These are phyloP conservation scores for Lasioglossum figueresi DNA, from an alignment of 2,888 invertebrate genomes.

Conservation along the genomic window DNA sequence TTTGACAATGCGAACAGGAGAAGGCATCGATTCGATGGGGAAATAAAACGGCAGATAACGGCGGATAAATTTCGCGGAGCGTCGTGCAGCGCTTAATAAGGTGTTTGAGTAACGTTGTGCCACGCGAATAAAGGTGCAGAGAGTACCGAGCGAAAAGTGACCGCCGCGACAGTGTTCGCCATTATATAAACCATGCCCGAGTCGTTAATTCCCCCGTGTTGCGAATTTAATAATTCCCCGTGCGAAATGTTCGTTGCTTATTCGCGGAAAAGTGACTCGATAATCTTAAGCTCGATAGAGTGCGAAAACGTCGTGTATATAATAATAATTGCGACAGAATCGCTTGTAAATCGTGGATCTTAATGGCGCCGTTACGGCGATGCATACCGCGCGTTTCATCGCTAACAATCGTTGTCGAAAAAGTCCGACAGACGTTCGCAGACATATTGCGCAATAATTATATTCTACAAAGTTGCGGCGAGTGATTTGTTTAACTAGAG, in stretches of 20 bases:
- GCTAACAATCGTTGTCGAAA: background rate
- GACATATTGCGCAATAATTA: background rate
- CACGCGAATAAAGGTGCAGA: constrained; percentile 14
- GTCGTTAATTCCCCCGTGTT: constrained; percentile 16
- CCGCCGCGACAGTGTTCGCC: background rate
- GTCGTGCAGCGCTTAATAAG: constrained; percentile 32
- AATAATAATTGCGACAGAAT: constrained; percentile 13
- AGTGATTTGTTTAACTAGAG: background rate
- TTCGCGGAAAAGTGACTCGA: constrained; percentile 6
- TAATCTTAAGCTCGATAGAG: constrained; percentile 16
- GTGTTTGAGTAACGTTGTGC: constrained; percentile 31
- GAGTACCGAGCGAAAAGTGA: background rate
- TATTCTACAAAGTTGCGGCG: background rate
- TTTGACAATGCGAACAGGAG: background rate
- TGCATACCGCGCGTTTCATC: background rate
- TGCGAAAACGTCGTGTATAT: background rate
- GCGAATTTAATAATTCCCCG: constrained; percentile 24
- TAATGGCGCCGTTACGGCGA: constrained; percentile 15
- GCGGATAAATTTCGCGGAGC: constrained; percentile 2
- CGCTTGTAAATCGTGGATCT: constrained; percentile 21
- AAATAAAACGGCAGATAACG: constrained; percentile 10
- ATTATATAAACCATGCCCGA: constrained; percentile 1
- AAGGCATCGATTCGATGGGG: background rate
- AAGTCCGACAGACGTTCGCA: constrained; percentile 1
- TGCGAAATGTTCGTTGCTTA: constrained; percentile 12